Base-by-base conservation (phyloP, 1,140 invertebrate species). In the Branchinecta lynchi region DNA sequence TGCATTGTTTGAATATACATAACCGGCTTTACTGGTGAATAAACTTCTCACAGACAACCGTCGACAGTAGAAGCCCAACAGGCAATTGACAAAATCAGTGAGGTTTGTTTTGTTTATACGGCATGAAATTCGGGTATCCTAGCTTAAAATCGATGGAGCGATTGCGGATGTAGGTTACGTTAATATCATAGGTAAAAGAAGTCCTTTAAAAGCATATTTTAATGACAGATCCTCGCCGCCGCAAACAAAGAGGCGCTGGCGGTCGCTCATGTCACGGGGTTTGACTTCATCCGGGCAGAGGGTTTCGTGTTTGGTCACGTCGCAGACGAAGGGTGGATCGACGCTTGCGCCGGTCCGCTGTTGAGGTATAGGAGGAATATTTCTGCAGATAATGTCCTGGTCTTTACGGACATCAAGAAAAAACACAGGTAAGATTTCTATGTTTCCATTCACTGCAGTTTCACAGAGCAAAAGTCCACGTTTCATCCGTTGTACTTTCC, bases 321-420 rank as follows among this genome's bases (percentile, higher is more conserved):
- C 7, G 90, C 86, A 15, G 90, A 93, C 78, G 90, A 93, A 79
- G 90, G 90, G 1, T 84, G 83, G 71, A 89, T 85, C 71, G 81
- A 92, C 75, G 86, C 87, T 8, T 88, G 86, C 79, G 89, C 90
- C 44, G 90, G 89, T 0, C 74, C 79, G 60, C 75, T 93, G 44
- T 74, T 92, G 9, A 77, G 90, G 69, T 92, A 89, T 76, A 77
- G 89, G 43, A 84, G 79, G 73, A 74, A 80, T 17, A 87, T 93
- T 69, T 83, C 81, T 51, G 88, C 89, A 9, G 82, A 89, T 44
- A 73, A 88, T 75, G 77, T 93, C 8, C 75, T 84, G 6, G 78
- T 92, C 15, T 86, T 90, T 70, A 84, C 86, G 3, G 90, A 93
- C 80, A 84, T 93, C 6, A 93, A 93, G 75, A 93, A 93, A 75